Evolutionary conservation across 2,797 vertebrate genomes (phyloP), one percentile per base, ranked within the genome.

Genomic region (Emys orbicularis): DNA sequence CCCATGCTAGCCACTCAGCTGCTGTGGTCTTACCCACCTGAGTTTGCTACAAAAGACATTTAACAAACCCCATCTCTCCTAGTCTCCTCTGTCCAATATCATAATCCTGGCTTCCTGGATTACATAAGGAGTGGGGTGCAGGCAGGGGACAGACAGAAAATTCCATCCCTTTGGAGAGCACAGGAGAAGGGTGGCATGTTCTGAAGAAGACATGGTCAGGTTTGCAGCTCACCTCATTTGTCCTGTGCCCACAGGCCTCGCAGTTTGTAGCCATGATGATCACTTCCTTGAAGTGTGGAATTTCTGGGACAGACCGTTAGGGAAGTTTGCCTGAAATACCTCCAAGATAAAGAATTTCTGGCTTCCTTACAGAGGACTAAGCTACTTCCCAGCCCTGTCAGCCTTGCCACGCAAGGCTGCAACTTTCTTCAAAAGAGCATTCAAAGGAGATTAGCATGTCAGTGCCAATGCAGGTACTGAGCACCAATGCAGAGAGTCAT

Each of bases 191-290:
- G 56, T 23, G 41, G 16, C 61, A 68, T 37, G 18, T 68, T 68
- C 19, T 12, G 3, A 21, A 1, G 2, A 3, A 13, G 2, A 12
- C 3, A 5, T 68, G 8, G 1, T 2, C 47, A 2, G 8, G 16
- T 49, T 34, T 11, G 52, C 34, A 50, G 87, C 97, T 95, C 84
- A 99, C 99, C 98, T 99, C 99, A 0, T 99, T 99, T n/a, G 99
- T 99, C 84, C 99, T 98, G 96, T 99, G 99, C 81, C 99, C 99
- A 1, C 99, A 99, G 90, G 97, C 97, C 91, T 99, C 99, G 0
- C 99, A 99, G 98, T 98, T 99, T 0, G 99, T 99, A 59, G 99
- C 99, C 99, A 99, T 99, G 97, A 99, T 99, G 90, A 99, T 97
- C 79, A 99, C 99, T 50, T 99, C 99, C 95, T 99, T 99, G 96